Evolutionary conservation across 2,888 invertebrate species (phyloP).

Genomic region (Epistrophe grossulariae): DNA sequence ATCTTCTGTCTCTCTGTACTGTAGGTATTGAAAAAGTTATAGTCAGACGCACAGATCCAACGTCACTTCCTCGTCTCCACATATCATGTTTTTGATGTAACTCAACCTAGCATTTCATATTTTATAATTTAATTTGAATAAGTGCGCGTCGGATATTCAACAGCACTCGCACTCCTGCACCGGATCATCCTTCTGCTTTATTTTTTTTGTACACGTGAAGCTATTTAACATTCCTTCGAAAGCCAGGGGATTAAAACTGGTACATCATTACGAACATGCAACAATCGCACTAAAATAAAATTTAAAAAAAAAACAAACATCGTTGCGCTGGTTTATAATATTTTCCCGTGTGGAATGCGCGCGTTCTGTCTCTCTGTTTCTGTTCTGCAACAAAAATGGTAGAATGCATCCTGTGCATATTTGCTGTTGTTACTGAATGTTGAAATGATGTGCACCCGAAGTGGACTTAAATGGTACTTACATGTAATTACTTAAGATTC

Average conservation of each 20-base stretch:
- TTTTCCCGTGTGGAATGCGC: constrained; percentile 48
- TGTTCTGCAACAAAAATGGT: background rate
- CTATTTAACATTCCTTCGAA: constrained; percentile 64
- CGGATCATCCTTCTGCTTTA: constrained; percentile 43
- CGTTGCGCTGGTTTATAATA: constrained; percentile 44
- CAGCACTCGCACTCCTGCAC: constrained; percentile 4
- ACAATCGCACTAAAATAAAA: constrained; percentile 28
- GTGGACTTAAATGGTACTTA: constrained; percentile 74
- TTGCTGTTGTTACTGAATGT: background rate
- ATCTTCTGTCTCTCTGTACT: background rate
- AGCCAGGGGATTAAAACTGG: constrained; percentile 62
- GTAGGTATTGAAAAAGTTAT: constrained; percentile 50
- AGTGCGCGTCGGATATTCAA: constrained; percentile 48
- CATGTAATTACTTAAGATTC: constrained; percentile 70
- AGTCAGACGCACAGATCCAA: constrained; percentile 40
- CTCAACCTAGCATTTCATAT: constrained; percentile 61
- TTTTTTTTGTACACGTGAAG: constrained; percentile 55
- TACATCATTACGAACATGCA: constrained; percentile 68
- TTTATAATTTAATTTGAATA: constrained; percentile 74
- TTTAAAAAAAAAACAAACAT: background rate
- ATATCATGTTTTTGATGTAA: constrained; percentile 31
- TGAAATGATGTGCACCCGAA: constrained; percentile 46
- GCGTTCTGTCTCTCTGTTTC: constrained; percentile 3
- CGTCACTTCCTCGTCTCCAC: background rate
- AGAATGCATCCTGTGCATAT: constrained; percentile 30